Evolutionary conservation across 1,140 invertebrate genomes (phyloP), one percentile per base, ranked within the genome.

Genomic region (Trichonephila clavipes): DNA sequence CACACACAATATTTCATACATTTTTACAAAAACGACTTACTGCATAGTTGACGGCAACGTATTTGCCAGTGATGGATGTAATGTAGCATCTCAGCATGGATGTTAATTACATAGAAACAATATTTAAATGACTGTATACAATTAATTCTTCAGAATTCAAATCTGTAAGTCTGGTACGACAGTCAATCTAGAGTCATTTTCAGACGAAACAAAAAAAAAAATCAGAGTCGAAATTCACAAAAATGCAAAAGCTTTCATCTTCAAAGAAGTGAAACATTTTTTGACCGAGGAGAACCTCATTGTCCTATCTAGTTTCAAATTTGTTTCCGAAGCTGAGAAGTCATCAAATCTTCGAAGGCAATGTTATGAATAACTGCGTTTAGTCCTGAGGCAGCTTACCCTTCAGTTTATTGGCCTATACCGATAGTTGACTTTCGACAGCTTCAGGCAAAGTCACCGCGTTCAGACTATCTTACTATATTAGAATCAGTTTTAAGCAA

Each of bases 11-110:
- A 19, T 88, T 93, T 77, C 66, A 88, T 59, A 93, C 44, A 61
- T 88, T 64, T 93, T 61, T 92, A 92, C 90, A 92, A 92, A 92
- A 58, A 82, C 61, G 44, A 86, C 28, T 34, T 92, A 92, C 90
- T 92, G 92, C 92, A 93, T 93, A 93, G 92, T 93, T 93, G 92
- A 81, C 59, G 91, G 91, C 91, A 92, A 92, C 28, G 10, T 61
- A 7, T 6, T 66, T 92, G 91, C 82, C 91, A 93, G 69, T 93
- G 92, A 93, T 81, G 92, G 92, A 88, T 93, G 91, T 62, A 72
- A 69, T 40, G 59, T 51, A 28, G 40, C 62, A 69, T 72, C 51
- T 51, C 58, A 40, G 72, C 58, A 85, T 61, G 24, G 83, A 59
- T 59, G 24, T 59, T 61, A 59, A 61, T 85, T 85, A 85, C 83